Evolutionary conservation across 2,113 vertebrate genomes (phyloP).

Genomic region (Podarcis raffonei): DNA sequence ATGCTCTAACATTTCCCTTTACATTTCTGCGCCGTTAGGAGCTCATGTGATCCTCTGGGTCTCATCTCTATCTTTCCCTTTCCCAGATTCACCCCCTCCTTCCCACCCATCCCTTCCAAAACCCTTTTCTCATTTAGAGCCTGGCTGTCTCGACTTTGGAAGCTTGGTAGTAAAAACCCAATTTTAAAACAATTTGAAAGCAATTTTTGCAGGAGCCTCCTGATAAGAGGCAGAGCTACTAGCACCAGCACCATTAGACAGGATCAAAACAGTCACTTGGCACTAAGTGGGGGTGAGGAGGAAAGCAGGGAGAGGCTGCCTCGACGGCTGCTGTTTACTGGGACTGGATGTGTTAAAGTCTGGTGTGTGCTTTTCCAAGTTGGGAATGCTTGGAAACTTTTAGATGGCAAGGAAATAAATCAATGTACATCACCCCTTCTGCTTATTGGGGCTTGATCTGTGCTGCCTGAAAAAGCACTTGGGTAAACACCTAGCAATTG

Average conservation of each 20-base stretch:
- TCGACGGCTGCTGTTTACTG: constrained; percentile 20
- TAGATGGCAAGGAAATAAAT: background rate
- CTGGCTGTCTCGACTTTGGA: constrained; percentile 12
- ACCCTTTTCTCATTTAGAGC: background rate
- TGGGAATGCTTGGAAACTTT: background rate
- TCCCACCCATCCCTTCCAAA: background rate
- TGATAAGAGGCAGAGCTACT: constrained; percentile 32
- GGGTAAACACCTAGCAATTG: background rate
- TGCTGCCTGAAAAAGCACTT: background rate
- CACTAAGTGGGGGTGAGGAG: fast-evolving
- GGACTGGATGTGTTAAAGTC: fast-evolving
- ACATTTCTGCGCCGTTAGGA: background rate
- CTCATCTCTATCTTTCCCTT: background rate
- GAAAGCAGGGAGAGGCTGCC: background rate
- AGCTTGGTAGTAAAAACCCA: constrained; percentile 26
- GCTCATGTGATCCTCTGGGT: background rate
- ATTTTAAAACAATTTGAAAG: constrained; percentile 44
- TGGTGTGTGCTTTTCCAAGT: background rate
- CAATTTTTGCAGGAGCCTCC: constrained; percentile 39
- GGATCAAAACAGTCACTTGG: constrained; percentile 42
- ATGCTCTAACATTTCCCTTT: background rate
- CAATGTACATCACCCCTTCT: background rate
- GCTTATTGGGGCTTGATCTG: background rate
- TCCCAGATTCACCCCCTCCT: background rate
- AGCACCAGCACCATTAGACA: background rate